Base-by-base conservation (phyloP, 2,888 invertebrate genomes). In the Coleophora deauratella region DNA sequence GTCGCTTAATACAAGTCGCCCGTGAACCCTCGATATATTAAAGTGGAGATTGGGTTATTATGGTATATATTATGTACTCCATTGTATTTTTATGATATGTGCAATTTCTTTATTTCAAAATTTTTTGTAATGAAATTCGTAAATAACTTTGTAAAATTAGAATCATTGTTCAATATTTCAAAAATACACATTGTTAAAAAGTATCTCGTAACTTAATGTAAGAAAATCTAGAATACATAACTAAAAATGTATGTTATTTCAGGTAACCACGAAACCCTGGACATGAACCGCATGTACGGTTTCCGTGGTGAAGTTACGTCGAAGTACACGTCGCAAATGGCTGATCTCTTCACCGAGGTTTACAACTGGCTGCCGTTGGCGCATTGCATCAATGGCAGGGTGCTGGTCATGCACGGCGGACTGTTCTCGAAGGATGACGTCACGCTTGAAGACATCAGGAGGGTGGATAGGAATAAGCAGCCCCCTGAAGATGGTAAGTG, bases 281-380 rank as follows among this genome's bases (percentile, higher is more conserved):
- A 95, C 46, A 99, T 99, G 99, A 99, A 99, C 82, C 95, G 97
- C 79, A 98, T 99, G 95, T 99, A 99, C 76, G 99, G 99, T 1
- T 99, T 99, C 87, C 95, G 97, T 50, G 99, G 99, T 1, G 99
- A 99, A 85, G 99, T 99, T 0, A 95, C 96, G 60, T 91, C 95
- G 6, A 99, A 99, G 81, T 99, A 98, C 77, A 93, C 94, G 1
- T 87, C 91, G 13, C 93, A 97, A 72, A 99, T 99, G 98, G 95
- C 96, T 0, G 96, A 98, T 51, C 88, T 99, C 37, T 99, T 99
- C 86, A 98, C 98, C 1, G 98, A 99, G 87, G 97, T 99, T 13
- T 99, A 98, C 86, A 99, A 99, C 80, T 97, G 95, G 93, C 85
- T 99, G 51, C 99, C 99, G 0, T 86, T 99, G 41, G 95, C 96